Conservation (phyloP, 2,888 invertebrate species). For the Bombylius major region DNA sequence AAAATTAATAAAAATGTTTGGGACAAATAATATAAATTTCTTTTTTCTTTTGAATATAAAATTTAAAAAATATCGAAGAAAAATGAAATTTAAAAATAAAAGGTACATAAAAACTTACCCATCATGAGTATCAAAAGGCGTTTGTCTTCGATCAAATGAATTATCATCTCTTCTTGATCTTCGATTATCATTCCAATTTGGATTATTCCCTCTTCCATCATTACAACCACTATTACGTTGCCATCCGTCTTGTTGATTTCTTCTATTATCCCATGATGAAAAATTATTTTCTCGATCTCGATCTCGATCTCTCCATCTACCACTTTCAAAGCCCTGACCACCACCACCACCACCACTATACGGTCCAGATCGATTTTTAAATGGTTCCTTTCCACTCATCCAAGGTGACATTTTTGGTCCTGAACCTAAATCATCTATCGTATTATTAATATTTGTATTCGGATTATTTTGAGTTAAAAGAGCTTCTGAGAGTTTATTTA, state of each 20-base stretch:
- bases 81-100: too few species aligned
- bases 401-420: neutral
- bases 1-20: too few species aligned
- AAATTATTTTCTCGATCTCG: conserved; percentile 1
- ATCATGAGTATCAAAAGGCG: too few species aligned
- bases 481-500: neutral
- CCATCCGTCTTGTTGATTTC: neutral
- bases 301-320: neutral
- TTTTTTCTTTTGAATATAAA: too few species aligned
- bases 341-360: conserved; percentile 14
- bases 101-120: neutral
- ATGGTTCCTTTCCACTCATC: conserved; percentile 1
- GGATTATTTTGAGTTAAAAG: neutral
- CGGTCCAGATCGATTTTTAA: neutral
- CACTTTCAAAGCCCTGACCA: conserved; percentile 1
- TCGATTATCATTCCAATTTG: conserved; percentile 1
- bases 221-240: neutral
- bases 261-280: conserved; percentile 6
- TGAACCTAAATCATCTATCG: neutral
- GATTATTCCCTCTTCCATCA: neutral
- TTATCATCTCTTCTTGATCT: conserved; percentile 6
- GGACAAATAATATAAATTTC: too few species aligned
- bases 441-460: neutral
- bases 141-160: neutral
- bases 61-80: too few species aligned